Conservation (phyloP, 2,888 invertebrate genomes). For the Pachydiplax longipennis region DNA sequence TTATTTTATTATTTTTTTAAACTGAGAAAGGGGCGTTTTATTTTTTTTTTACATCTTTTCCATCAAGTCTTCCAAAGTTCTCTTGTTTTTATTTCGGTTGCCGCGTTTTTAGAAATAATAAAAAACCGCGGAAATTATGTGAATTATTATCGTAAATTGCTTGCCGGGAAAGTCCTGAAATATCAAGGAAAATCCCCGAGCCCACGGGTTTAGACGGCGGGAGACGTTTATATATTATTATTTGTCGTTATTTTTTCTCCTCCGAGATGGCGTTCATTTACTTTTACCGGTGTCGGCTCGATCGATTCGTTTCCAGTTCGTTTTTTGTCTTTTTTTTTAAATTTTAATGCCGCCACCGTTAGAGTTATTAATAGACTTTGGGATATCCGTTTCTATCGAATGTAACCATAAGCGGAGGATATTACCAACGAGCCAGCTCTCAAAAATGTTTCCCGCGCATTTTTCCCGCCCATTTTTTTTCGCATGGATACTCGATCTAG, state of each 20-base stretch:
- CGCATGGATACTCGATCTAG: too few relatives aligned
- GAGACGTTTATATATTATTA: too few relatives aligned
- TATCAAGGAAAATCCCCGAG: neutral
- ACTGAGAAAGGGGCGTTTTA: neutral
- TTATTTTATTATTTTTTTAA: neutral
- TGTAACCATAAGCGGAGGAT: too few relatives aligned
- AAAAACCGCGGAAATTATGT: constrained; percentile 22
- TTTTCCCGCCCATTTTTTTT: too few relatives aligned
- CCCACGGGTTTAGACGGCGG: neutral
- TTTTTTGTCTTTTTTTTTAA: neutral
- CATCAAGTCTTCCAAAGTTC: neutral
- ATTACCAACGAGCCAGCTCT: too few relatives aligned
- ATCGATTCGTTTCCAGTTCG: neutral
- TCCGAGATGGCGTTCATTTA: neutral
- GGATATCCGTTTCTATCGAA: too few relatives aligned
- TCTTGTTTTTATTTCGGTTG: neutral
- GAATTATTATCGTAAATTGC: constrained; percentile 24
- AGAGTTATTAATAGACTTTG: neutral
- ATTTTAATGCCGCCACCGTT: neutral
- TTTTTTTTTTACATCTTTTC: neutral
- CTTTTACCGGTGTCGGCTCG: neutral
- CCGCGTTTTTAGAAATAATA: neutral
- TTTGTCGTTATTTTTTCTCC: neutral
- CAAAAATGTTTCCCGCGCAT: too few relatives aligned
- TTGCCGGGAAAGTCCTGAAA: constrained; percentile 7